Conservation (phyloP, 2,888 invertebrate genomes). For the Harpalus rubripes region DNA sequence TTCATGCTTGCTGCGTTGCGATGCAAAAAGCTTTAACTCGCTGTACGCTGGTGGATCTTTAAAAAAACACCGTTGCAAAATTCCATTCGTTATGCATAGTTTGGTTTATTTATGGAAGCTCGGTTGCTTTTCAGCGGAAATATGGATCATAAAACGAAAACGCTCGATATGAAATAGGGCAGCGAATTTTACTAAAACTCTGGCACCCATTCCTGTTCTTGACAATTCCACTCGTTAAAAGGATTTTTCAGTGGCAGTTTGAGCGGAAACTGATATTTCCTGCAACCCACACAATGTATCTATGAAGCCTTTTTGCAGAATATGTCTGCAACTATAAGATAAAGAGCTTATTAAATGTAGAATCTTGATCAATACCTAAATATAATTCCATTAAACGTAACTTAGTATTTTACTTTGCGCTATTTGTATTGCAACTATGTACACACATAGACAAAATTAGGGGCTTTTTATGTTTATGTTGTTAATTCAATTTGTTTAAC, state of each 20-base stretch:
- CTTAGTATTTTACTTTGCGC: too few relatives aligned
- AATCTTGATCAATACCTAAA: neutral
- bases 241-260: constrained; percentile 22
- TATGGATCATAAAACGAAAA: constrained; percentile 61
- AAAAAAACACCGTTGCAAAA: constrained; percentile 55
- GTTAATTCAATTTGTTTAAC: too few relatives aligned
- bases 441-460: too few relatives aligned
- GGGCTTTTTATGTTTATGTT: too few relatives aligned
- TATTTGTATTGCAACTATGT: too few relatives aligned
- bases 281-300: neutral
- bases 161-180: constrained; percentile 56
- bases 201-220: constrained; percentile 35
- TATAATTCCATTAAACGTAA: too few relatives aligned
- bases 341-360: neutral
- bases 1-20: constrained; percentile 34
- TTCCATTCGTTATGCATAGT: constrained; percentile 63
- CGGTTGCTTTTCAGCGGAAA: constrained; percentile 60
- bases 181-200: constrained; percentile 50
- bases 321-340: neutral
- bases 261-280: constrained; percentile 20
- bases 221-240: constrained; percentile 49
- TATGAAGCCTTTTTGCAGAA: constrained; percentile 2
- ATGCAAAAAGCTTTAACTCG: constrained; percentile 31
- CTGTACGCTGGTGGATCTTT: constrained; percentile 41
- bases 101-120: constrained; percentile 63